These are phyloP conservation scores for Drosophila nr. fundita DNA, from an alignment of 2,888 invertebrate species.

Conservation along the genomic window DNA sequence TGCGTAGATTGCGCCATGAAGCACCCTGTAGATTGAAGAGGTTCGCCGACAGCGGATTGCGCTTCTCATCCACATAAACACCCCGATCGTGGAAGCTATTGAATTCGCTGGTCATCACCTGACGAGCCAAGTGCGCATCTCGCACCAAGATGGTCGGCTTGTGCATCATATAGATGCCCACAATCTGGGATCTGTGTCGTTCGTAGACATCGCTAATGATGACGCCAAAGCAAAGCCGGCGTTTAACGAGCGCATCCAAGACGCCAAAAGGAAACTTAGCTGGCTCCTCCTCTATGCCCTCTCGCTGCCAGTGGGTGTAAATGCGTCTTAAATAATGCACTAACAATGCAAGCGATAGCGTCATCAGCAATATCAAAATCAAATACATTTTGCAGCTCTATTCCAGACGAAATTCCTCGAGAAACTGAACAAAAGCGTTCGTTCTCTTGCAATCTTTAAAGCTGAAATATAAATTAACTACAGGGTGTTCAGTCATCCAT, in stretches of 20 bases:
- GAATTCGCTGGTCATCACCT: constrained; percentile 88
- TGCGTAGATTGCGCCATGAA: constrained; percentile 88
- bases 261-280: constrained; percentile 89
- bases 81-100: constrained; percentile 89
- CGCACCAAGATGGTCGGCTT: constrained; percentile 88
- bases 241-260: constrained; percentile 86
- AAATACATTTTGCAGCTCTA: constrained; percentile 54
- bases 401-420: background rate
- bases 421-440: constrained; percentile 23
- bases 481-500: background rate
- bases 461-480: background rate
- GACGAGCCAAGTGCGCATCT: constrained; percentile 87
- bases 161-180: constrained; percentile 88
- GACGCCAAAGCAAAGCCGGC: constrained; percentile 87
- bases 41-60: constrained; percentile 87
- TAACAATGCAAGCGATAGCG: constrained; percentile 30
- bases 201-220: constrained; percentile 87
- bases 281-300: constrained; percentile 86
- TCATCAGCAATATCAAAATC: constrained; percentile 39
- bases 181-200: constrained; percentile 80
- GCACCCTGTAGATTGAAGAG: constrained; percentile 82
- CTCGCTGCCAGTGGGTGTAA: constrained; percentile 86
- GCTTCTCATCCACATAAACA: constrained; percentile 87
- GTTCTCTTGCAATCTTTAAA: background rate
- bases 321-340: constrained; percentile 49